Evolutionary conservation across 2,797 vertebrate species (phyloP), one percentile per base, ranked within the genome.

Genomic region (Betta splendens): DNA sequence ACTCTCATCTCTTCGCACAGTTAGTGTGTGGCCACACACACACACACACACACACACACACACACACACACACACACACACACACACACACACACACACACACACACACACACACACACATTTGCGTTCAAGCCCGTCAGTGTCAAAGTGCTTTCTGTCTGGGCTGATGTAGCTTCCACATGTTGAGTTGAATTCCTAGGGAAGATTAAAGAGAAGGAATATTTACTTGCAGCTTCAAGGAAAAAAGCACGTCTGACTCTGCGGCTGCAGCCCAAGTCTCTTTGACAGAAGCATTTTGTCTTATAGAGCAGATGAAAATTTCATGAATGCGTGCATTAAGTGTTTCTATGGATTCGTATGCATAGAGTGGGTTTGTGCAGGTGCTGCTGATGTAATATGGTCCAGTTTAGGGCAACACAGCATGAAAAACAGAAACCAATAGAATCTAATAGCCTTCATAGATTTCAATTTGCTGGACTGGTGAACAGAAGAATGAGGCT

Each of bases 391-490:
- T 72, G 66, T 69, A 77, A 74, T 49, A 49, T 63, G 33, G 32
- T 57, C 39, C n/a, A 49, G 40, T 69, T 48, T 26, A 64, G 31
- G 21, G 50, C 50, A 49, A 75, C 49, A 18, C 45, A 16, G n/a
- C 53, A 33, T 51, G 47, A 60, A 73, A 69, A 75, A 47, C 39
- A 55, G 43, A 69, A 60, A 36, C 32, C 52, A 69, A 68, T 81
- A 69, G 64, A 76, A 63, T 52, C 62, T 72, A 73, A 77, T 77
- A 79, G 58, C 50, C 57, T 67, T 69, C 64, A 77, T 79, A 67
- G 64, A 80, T 81, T 80, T 75, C 76, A 72, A 74, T 78, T 78
- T 68, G 45, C 77, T 64, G 73, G 64, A 29, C 66, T 32, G 71
- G 21, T 75, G 75, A 75, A 58, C 72, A 66, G 51, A 68, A 22